These are phyloP conservation scores for Latrodectus geometricus DNA, from an alignment of 1,140 invertebrate species.

Conservation along the genomic window DNA sequence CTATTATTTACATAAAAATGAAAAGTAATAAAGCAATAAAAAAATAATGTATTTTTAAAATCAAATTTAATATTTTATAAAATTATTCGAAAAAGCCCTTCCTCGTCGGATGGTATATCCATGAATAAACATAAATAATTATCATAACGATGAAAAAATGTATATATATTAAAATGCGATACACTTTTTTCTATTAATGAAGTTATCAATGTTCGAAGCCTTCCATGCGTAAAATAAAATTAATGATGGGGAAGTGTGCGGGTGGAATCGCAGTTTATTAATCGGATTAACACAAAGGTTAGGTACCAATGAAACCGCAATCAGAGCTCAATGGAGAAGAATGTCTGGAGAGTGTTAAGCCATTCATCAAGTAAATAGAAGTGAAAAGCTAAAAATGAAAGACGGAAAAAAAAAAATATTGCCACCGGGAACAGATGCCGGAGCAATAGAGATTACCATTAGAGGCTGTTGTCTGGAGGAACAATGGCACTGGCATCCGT, in stretches of 20 bases:
- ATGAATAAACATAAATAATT: too few species aligned
- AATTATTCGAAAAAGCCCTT: too few species aligned
- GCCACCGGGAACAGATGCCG: constrained; percentile 29
- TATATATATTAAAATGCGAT: too few species aligned
- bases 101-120: too few species aligned
- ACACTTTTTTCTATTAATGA: not conserved
- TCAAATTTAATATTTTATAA: too few species aligned
- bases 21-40: too few species aligned
- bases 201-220: not conserved
- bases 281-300: constrained; percentile 10
- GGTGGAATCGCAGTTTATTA: not conserved
- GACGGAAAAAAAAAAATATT: not conserved
- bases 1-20: too few species aligned
- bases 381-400: not conserved
- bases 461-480: constrained; percentile 32
- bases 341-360: constrained; percentile 20
- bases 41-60: too few species aligned
- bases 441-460: constrained; percentile 45
- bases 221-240: not conserved
- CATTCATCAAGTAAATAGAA: constrained; percentile 38
- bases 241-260: not conserved
- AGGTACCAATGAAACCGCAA: constrained; percentile 14
- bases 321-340: constrained; percentile 5
- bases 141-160: too few species aligned
- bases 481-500: constrained; percentile 45